These are phyloP conservation scores for Drosophila austrosaltans DNA, from an alignment of 2,888 invertebrate species.

Conservation along the genomic window DNA sequence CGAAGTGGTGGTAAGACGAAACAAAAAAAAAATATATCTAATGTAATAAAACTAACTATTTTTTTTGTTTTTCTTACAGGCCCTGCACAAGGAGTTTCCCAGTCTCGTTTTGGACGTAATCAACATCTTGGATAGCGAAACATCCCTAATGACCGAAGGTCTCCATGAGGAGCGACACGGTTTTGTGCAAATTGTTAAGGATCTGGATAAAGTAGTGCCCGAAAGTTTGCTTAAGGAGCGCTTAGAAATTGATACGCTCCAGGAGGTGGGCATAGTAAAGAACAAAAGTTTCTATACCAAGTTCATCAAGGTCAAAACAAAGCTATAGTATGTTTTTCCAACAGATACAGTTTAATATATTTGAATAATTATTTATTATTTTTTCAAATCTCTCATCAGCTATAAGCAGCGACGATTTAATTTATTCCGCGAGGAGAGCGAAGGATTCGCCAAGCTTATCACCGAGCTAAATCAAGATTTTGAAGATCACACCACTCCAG, in stretches of 20 bases:
- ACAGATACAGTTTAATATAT: too few species aligned
- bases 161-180: slow-evolving; percentile 89
- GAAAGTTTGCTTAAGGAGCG: slow-evolving; percentile 95
- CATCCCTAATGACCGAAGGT: slow-evolving; percentile 85
- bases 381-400: slow-evolving; percentile 84
- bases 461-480: slow-evolving; percentile 95
- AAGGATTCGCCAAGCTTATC: slow-evolving; percentile 98
- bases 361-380: not conserved
- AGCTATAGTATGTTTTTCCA: slow-evolving; percentile 92
- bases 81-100: slow-evolving; percentile 90
- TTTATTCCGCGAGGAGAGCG: slow-evolving; percentile 98
- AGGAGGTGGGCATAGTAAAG: slow-evolving; percentile 94
- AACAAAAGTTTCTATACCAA: slow-evolving; percentile 96
- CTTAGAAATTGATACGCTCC: slow-evolving; percentile 95
- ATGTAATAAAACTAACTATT: not conserved
- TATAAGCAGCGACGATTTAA: slow-evolving; percentile 99
- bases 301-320: slow-evolving; percentile 98
- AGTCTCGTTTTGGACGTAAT: slow-evolving; percentile 93
- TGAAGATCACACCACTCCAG: slow-evolving; percentile 84
- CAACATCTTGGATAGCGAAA: slow-evolving; percentile 93
- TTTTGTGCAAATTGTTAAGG: slow-evolving; percentile 91
- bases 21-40: too few species aligned
- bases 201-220: slow-evolving; percentile 91
- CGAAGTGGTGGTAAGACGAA: slow-evolving; percentile 88
- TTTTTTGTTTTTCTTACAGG: slow-evolving; percentile 83